Base-by-base conservation (phyloP, 2,113 vertebrate species). In the Ophiodon elongatus region DNA sequence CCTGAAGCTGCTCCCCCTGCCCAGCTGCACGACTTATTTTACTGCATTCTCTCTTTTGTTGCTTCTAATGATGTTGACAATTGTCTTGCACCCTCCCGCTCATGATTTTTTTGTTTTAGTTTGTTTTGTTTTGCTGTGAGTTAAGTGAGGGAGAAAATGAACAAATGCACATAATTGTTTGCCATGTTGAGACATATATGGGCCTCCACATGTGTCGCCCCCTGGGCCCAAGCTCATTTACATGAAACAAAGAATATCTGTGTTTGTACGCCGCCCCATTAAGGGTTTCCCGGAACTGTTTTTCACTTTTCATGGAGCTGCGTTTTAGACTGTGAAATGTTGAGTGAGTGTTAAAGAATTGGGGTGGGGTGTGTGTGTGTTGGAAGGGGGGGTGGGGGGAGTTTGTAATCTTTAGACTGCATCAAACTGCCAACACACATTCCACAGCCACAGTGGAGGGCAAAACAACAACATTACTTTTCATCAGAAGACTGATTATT, bases 71-170 rank as follows among this genome's bases (percentile, higher is more conserved):
- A 86, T 89, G 65, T 63, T 31, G 29, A 81, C 79, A 39, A 87
- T 90, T 89, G 83, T 90, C 84, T 86, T 86, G 79, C 43, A 10
- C 56, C 31, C 52, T 54, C 41, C 72, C 3, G 19, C 82, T 13
- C 41, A 41, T 71, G 60, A 72, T 66, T 74, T 41, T 72, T 74
- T 72, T 85, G 35, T 73, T 86, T 60, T 52, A 15, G 71, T 67
- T 84, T 50, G 52, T 79, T 84, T 85, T 92, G 52, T 75, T 83
- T 76, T 72, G 64, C 47, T 37, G 64, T 39, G 41, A 75, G 70
- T 89, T 91, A 92, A 94, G 88, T 86, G 85, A 89, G 83, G 79
- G 86, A 86, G 85, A 94, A 92, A 91, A 91, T 88, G 73, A 85
- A 66, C 60, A 76, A 75, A 88, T 85, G 81, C 83, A 74, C 85